Base-by-base conservation (phyloP, 1,140 invertebrate genomes). In the Drosophila sp. region DNA sequence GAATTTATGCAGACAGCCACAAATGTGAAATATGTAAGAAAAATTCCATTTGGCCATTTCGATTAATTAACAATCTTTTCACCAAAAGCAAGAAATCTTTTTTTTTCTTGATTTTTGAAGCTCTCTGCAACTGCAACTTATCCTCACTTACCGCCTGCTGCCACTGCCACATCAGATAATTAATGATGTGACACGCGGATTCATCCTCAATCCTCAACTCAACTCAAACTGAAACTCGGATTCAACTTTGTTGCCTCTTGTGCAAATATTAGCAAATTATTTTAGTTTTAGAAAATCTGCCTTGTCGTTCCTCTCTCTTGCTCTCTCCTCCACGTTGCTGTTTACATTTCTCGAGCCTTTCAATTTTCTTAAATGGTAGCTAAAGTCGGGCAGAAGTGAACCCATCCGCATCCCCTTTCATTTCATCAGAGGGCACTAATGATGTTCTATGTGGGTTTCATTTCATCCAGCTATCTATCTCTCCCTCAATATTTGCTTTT, bases 251-350 rank as follows among this genome's bases (percentile, higher is more conserved):
- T 71, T 60, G 83, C 84, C 44, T 50, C 44, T 50, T 90, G 86
- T 90, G 87, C 83, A 90, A 90, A 90, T 90, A 90, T 90, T 90
- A 83, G 87, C 87, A 90, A 90, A 90, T 90, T 90, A 90, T 89
- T 90, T 83, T 90, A 90, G 84, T 87, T 87, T 86, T 80, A 67
- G 76, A 80, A 71, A 89, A 84, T 89, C 70, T 76, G 33, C 47
- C 25, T 50, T 25, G 8, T n/a, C 54, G 4, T 27, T 23, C 1
- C 47, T 17, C 30, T 54, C 40, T 60, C 69, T 54, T 58, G 38
- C 30, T 47, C 27, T 32, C 72, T 54, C 8, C 38, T 40, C 10
- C 10, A 40, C 38, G 38, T 40, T 7, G 57, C 35, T 81, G 76
- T 79, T 83, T 80, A 63, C 76, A 63, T 60, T 77, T 63, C 54